Evolutionary conservation across 2,888 invertebrate genomes (phyloP).

Genomic region (Phaonia tiefii): DNA sequence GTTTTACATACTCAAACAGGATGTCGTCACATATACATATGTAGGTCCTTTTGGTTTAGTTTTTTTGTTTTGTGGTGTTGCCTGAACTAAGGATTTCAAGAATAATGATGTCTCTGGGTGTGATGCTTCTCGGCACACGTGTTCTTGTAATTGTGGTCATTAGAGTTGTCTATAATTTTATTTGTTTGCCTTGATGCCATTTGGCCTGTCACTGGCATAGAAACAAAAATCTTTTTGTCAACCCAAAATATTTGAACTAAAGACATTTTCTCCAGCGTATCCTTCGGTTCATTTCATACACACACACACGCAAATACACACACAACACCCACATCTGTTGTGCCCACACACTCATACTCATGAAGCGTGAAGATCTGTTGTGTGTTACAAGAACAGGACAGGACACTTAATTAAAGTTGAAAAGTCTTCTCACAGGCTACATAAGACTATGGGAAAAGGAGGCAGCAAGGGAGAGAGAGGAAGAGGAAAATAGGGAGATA

Average conservation of each 20-base stretch:
- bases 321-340: background rate
- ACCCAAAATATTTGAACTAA: background rate
- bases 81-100: background rate
- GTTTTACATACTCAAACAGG: too few species aligned
- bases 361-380: too few species aligned
- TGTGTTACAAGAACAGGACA: background rate
- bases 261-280: background rate
- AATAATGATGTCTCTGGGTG: conserved; percentile 17
- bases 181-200: conserved; percentile 9
- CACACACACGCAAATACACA: too few species aligned
- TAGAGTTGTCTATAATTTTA: conserved; percentile 40
- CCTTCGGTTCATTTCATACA: too few species aligned
- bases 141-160: conserved; percentile 53
- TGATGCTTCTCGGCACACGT: conserved; percentile 4
- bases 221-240: conserved; percentile 4
- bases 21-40: background rate
- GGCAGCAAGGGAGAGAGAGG: background rate
- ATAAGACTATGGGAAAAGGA: too few species aligned
- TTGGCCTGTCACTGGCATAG: conserved; percentile 33
- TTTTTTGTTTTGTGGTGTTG: background rate
- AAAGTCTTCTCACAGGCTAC: background rate
- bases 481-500: background rate
- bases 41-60: background rate
- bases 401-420: conserved; percentile 7
- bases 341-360: background rate